These are phyloP conservation scores for Pheosia tremula DNA, from an alignment of 2,888 invertebrate species.

Conservation along the genomic window DNA sequence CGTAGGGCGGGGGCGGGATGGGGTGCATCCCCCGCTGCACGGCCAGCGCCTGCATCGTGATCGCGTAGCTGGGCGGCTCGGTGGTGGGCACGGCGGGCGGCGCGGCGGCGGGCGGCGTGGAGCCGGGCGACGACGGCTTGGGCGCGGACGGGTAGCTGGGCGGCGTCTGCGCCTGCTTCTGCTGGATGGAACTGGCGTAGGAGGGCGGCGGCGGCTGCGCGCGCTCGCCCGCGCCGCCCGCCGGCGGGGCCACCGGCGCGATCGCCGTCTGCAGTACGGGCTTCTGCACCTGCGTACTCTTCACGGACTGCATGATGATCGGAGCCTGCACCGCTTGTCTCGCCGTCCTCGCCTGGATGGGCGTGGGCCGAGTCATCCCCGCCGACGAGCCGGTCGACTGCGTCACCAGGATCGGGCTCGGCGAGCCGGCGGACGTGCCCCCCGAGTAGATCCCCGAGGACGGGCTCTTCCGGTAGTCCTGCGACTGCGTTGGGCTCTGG, in stretches of 20 bases:
- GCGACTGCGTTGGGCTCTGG: slow-evolving; percentile 93
- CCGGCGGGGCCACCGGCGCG: slow-evolving; percentile 92
- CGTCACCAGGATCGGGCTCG: slow-evolving; percentile 91
- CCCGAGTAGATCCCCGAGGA: slow-evolving; percentile 95
- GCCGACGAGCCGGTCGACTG: slow-evolving; percentile 85
- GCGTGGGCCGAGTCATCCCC: slow-evolving; percentile 90
- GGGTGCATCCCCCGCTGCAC: slow-evolving; percentile 88
- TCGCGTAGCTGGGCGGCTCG: slow-evolving; percentile 96
- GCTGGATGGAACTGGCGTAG: slow-evolving; percentile 92
- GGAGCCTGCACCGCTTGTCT: slow-evolving; percentile 96
- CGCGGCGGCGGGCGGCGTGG: slow-evolving; percentile 71
- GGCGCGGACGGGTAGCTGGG: slow-evolving; percentile 81
- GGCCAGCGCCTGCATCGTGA: slow-evolving; percentile 93
- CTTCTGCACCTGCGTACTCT: slow-evolving; percentile 97
- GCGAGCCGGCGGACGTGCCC: slow-evolving; percentile 92
- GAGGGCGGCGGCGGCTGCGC: slow-evolving; percentile 90
- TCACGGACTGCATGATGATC: slow-evolving; percentile 98
- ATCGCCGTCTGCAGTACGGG: slow-evolving; percentile 97
- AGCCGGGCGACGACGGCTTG: slow-evolving; percentile 82
- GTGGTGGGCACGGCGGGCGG: slow-evolving; percentile 88
- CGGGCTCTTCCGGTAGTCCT: slow-evolving; percentile 93
- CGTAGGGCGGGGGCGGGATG: slow-evolving; percentile 89
- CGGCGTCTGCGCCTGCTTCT: slow-evolving; percentile 85
- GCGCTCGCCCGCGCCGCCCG: slow-evolving; percentile 73
- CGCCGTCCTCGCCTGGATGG: slow-evolving; percentile 93